Base-by-base conservation (phyloP, 2,888 invertebrate genomes). In the Meghimatium bilineatum region DNA sequence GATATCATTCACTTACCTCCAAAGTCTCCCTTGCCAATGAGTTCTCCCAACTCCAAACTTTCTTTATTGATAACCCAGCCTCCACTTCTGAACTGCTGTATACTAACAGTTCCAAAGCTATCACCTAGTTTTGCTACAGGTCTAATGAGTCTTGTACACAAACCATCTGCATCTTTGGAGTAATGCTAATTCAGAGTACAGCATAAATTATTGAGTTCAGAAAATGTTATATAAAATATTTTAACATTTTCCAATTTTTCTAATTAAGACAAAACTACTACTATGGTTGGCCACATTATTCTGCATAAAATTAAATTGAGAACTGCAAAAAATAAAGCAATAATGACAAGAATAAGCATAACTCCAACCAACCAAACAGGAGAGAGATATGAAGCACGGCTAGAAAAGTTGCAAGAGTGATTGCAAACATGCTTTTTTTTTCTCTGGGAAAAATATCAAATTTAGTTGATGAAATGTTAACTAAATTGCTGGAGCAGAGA, bases 11-110 rank as follows among this genome's bases (percentile, higher is more conserved):
- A 56, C 56, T 87, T 86, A 93, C 93, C 92, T 88, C 99, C 99
- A 93, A 99, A 99, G 94, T 99, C 99, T 56, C 99, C 99, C 94
- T 98, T 98, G 52, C 99, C 99, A 91, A 99, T 97, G 86, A 97
- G 96, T 94, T 99, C 99, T 76, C 97, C 96, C 85, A 99, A 95
- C 82, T 97, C 96, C 85, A 98, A 94, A 91, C 98, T 98, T 87
- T 96, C 95, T 91, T 96, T 96, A 85, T 96, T 96, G 93, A 98
- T 98, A 88, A 97, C 96, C 97, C 98, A 98, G 87, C 98, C 97
- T 93, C 96, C 96, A 89, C 96, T 96, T 84, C 96, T 95, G 92
- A 96, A 96, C 82, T 96, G 96, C 91, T 96, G 95, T 49, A 96
- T 95, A 91, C 96, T 96, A 49, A 96, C 96, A 89, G 96, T 95